Evolutionary conservation across 2,113 vertebrate genomes (phyloP), one percentile per base, ranked within the genome.

Genomic region (Pseudorasbora parva): DNA sequence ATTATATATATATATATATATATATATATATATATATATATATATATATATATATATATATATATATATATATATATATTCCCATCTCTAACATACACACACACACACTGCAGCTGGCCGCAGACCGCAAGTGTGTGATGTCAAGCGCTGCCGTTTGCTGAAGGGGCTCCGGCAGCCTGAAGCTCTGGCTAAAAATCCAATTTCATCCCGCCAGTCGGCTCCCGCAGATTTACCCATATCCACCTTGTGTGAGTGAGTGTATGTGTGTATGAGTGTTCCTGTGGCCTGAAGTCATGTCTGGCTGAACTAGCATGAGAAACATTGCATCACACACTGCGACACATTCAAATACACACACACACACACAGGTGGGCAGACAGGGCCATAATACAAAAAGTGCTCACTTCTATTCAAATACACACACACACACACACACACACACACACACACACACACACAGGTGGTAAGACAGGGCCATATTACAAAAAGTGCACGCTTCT

Each of bases 181-280:
- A 37, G 69, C 51, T 14, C 68, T 69, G 77, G 82, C 23, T 77
- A 81, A 89, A 84, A 90, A 88, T 87, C 78, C 71, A 74, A 87
- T 89, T 88, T 90, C 78, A 87, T 75, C 78, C 75, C 41, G 51
- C 84, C 69, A 82, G 79, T 57, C 85, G 51, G 68, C 76, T 87
- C 74, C 62, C 59, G 74, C 64, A 79, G 76, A 79, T 76, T 84
- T 85, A 87, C 78, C 62, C 68, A 60, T 43, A 56, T 79, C 78
- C 56, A 78, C 47, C 57, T 73, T 30, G 57, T 7, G 57, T 51
- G 73, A 23, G 78, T 41, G 27, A 83, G 60, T 64, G 33, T 25
- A 49, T 11, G 54, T n/a, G 27, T 54, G 5, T 75, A 47, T 49
- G 72, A 59, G 60, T 76, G 51, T 69, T 51, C 25, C 19, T 76